Evolutionary conservation across 2,113 vertebrate species (phyloP), one percentile per base, ranked within the genome.

Genomic region (Zosterops pallidus): DNA sequence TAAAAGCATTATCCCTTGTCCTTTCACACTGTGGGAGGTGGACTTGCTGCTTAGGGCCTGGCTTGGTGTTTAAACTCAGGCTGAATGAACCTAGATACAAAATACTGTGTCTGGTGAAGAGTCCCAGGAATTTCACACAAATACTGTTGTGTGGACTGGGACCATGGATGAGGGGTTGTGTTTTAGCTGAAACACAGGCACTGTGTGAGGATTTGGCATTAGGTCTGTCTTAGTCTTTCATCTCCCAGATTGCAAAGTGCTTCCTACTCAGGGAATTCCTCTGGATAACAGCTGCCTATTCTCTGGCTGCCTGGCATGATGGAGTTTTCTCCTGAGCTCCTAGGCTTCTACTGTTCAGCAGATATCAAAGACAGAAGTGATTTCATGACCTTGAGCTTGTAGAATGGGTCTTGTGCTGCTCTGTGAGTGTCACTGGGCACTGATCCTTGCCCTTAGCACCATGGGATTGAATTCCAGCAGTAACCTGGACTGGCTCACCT

Each of bases 121-220:
- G 22, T 37, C 9, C 11, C 47, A 74, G 23, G 19, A 2, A 7
- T 79, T 87, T 24, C 23, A 5, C 14, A 41, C 37, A 62, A 57
- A 19, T 14, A 5, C 1, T 69, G 2, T 18, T 37, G 13, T 52
- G 31, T 25, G 28, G n/a, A 17, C 16, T 49, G 10, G 31, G 10
- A 53, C 17, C 13, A 21, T 8, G 29, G 12, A 25, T 18, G 35
- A 25, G 2, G 18, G 6, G 6, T 11, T 7, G 1, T 4, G 4
- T 44, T 63, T 56, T 41, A 29, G 6, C 23, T 63, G 47, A 78
- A 26, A 50, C 42, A 55, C 23, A 12, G 11, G 23, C 4, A 25
- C 15, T 68, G 12, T 41, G 15, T 42, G 53, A 37, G 11, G 24
- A 77, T 22, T 53, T 60, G 28, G 18, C 28, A 20, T 14, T 12